These are phyloP conservation scores for Somateria mollissima DNA, from an alignment of 2,797 vertebrate species.

Conservation along the genomic window DNA sequence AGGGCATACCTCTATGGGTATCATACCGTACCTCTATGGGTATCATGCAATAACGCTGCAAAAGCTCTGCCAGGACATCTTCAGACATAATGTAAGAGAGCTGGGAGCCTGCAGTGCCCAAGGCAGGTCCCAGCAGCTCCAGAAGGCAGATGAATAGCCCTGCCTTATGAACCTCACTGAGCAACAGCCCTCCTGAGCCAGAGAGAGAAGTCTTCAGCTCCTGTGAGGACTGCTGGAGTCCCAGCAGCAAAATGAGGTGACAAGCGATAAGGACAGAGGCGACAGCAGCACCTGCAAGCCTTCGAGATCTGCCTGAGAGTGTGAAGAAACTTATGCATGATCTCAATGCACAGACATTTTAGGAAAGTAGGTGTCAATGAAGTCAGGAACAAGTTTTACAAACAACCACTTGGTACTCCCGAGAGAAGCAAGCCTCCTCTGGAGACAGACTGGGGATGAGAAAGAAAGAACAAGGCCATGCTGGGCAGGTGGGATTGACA, in stretches of 20 bases:
- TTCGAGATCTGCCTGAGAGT: neutral
- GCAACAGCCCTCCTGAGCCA: conserved; percentile 75
- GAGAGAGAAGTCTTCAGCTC: conserved; percentile 83
- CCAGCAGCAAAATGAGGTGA: conserved; percentile 54
- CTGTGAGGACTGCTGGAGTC: conserved; percentile 78
- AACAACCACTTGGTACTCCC: neutral
- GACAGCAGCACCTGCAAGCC: conserved; percentile 32
- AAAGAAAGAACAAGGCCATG: neutral
- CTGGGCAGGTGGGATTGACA: neutral
- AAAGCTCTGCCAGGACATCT: conserved; percentile 80
- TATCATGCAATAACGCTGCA: conserved; percentile 80
- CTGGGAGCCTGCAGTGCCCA: conserved; percentile 80
- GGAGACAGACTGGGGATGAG: neutral
- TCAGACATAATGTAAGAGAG: conserved; percentile 78
- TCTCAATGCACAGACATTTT: neutral
- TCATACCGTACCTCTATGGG: conserved; percentile 78
- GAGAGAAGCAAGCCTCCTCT: neutral
- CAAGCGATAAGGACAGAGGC: conserved; percentile 64
- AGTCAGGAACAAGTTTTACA: neutral
- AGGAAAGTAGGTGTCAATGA: neutral
- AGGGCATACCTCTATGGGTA: conserved; percentile 80
- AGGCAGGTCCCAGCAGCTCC: conserved; percentile 80
- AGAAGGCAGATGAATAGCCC: conserved; percentile 83
- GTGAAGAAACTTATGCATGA: neutral
- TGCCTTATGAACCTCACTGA: conserved; percentile 81